A percentile compares a stretch with the other conserved stretches of the same genome.
Conservation (phyloP, 2,113 vertebrate genomes). For the Stomatorhinus ivindoensis region DNA sequence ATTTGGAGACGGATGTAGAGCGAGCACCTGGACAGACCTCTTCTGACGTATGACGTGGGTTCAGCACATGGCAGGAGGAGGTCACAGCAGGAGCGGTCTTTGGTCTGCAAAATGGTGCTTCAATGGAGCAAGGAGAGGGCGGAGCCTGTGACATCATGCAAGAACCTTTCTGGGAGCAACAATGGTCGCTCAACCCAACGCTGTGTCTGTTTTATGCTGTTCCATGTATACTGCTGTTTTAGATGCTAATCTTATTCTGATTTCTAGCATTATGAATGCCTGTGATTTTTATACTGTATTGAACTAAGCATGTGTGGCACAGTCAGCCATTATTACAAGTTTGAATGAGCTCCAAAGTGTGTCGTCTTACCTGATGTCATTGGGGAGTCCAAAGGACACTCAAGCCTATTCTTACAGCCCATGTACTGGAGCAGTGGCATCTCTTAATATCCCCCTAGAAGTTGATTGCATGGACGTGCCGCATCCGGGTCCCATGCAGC, state of each 20-base stretch:
- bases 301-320: background rate
- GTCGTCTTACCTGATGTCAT: background rate
- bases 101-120: background rate
- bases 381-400: background rate
- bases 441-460: background rate
- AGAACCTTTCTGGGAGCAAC: background rate
- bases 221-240: background rate
- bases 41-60: background rate
- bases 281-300: background rate
- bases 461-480: background rate
- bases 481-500: background rate
- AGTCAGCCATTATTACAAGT: background rate
- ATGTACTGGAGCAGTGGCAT: background rate
- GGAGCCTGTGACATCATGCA: background rate
- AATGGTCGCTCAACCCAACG: background rate
- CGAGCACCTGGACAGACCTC: background rate
- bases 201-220: background rate
- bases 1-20: background rate
- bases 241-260: background rate
- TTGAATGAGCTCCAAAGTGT: background rate
- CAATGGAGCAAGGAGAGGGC: background rate
- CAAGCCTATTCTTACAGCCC: background rate
- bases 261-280: background rate
- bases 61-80: background rate
- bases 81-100: background rate